These are phyloP conservation scores for Leptura quadrifasciata DNA, from an alignment of 2,888 invertebrate species.

Conservation along the genomic window DNA sequence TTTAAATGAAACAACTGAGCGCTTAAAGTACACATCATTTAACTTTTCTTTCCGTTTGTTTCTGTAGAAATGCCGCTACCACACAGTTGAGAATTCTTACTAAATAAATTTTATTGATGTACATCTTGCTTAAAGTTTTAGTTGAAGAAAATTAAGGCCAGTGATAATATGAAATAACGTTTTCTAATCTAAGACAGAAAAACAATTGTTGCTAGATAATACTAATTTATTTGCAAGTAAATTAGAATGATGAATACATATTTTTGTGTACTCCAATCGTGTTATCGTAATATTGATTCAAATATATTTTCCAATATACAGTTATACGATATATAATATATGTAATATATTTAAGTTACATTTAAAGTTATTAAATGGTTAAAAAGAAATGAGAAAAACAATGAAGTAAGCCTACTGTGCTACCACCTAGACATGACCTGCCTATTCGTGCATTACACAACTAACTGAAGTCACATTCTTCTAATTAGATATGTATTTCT, in stretches of 20 bases:
- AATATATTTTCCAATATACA: no score
- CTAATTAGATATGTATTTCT: no score
- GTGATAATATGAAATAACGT: not conserved
- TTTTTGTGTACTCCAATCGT: no score
- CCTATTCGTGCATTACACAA: no score
- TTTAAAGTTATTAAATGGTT: no score
- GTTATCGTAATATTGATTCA: no score
- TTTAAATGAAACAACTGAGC: constrained; percentile 25
- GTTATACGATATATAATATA: no score
- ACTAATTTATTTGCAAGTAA: not conserved
- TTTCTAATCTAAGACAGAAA: not conserved
- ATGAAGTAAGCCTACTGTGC: no score
- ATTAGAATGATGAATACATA: not conserved
- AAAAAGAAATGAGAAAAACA: no score
- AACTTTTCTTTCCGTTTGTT: not conserved
- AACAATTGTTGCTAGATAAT: not conserved
- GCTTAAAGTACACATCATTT: constrained; percentile 18
- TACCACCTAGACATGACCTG: no score
- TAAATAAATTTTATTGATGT: not conserved
- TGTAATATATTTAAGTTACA: no score
- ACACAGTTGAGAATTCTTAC: not conserved
- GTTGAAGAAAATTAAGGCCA: not conserved
- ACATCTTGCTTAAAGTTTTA: not conserved
- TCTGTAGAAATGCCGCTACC: not conserved
- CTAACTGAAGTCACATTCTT: no score